These are phyloP conservation scores for Drosophila maculinotata DNA, from an alignment of 2,888 invertebrate genomes.

Conservation along the genomic window DNA sequence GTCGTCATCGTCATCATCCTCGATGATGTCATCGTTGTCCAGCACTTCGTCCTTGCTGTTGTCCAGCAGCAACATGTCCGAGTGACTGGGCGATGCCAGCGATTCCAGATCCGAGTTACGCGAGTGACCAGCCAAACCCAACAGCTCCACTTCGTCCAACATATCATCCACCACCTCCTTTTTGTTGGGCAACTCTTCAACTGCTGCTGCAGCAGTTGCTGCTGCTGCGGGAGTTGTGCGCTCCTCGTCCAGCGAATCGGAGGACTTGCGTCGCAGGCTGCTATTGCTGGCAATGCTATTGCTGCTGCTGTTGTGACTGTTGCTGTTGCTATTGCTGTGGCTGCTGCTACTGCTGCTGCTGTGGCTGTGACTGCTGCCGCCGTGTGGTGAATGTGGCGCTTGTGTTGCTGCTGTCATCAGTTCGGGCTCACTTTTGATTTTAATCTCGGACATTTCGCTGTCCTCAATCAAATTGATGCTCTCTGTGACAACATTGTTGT, in stretches of 20 bases:
- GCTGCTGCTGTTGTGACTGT: conserved; percentile 59
- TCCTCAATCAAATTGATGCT: conserved; percentile 85
- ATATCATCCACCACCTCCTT: conserved; percentile 83
- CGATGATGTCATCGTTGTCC: conserved; percentile 86
- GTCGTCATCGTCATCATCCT: conserved; percentile 87
- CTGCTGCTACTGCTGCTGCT: conserved; percentile 60
- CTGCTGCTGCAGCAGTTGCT: conserved; percentile 11
- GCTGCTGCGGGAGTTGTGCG: conserved; percentile 28
- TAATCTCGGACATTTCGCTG: conserved; percentile 75
- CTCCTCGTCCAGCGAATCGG: conserved; percentile 75
- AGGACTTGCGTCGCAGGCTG: conserved; percentile 75
- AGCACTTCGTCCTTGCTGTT: conserved; percentile 89
- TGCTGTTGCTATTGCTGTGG: conserved; percentile 53
- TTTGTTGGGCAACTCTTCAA: conserved; percentile 74
- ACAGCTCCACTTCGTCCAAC: conserved; percentile 83
- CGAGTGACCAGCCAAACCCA: conserved; percentile 80
- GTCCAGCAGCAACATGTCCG: conserved; percentile 86
- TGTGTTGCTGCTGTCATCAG: conserved; percentile 49
- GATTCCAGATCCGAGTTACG: conserved; percentile 85
- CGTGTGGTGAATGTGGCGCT: conserved; percentile 85
- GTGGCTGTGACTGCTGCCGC: conserved; percentile 61
- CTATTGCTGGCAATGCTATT: conserved; percentile 63
- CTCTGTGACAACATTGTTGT: conserved; percentile 50
- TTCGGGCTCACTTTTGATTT: conserved; percentile 85
- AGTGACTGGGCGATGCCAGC: conserved; percentile 86